These are phyloP conservation scores for Epinephelus coioides DNA, from an alignment of 2,797 vertebrate species.

Conservation along the genomic window DNA sequence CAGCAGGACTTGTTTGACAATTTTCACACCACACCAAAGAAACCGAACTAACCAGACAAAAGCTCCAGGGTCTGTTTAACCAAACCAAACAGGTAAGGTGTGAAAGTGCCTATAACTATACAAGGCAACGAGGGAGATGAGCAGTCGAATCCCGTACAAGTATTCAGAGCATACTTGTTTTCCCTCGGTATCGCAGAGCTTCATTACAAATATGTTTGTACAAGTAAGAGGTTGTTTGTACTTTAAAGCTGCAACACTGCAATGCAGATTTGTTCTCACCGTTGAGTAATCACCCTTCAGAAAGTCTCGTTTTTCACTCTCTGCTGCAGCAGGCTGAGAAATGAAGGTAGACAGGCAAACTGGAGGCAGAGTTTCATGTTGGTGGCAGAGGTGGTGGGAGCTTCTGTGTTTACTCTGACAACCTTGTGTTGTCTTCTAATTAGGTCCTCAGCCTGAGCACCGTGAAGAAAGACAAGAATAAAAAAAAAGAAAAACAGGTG, in stretches of 20 bases:
- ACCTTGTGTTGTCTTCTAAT: constrained; percentile 54
- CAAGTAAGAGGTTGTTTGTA: constrained; percentile 3
- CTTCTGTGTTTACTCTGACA: constrained; percentile 40
- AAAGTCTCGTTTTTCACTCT: constrained; percentile 24
- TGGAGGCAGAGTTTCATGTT: constrained; percentile 33
- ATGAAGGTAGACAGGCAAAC: neutral
- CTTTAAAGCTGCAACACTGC: constrained; percentile 8
- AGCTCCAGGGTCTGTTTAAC: neutral
- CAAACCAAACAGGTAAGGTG: neutral
- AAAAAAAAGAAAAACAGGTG: constrained; percentile 21
- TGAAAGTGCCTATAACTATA: neutral
- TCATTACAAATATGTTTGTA: constrained; percentile 20
- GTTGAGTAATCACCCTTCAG: constrained; percentile 25
- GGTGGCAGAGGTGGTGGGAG: constrained; percentile 20
- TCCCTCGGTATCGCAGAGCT: neutral
- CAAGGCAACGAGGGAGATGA: neutral
- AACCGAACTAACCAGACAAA: neutral
- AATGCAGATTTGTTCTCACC: constrained; percentile 12
- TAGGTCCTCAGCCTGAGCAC: constrained; percentile 48
- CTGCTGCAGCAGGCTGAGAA: neutral
- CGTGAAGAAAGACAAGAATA: constrained; percentile 6
- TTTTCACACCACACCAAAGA: neutral
- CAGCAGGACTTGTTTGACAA: neutral
- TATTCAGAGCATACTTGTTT: constrained; percentile 8
- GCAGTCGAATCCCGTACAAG: neutral